These are phyloP conservation scores for Rhea americana DNA, from an alignment of 2,113 vertebrate species.

Conservation along the genomic window DNA sequence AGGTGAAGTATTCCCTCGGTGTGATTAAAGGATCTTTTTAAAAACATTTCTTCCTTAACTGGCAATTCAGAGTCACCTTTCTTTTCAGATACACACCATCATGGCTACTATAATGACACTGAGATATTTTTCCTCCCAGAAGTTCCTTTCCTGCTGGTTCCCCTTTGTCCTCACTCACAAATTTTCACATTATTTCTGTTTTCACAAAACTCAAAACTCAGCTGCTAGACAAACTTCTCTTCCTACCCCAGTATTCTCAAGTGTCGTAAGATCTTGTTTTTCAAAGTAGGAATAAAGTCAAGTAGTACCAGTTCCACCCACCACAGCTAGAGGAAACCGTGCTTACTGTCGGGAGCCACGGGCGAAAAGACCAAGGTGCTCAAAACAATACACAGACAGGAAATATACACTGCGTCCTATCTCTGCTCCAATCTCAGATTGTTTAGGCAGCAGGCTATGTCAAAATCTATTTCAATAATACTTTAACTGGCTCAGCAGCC, in stretches of 20 bases:
- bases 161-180: neutral
- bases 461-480: slow-evolving; percentile 53
- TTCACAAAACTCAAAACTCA: neutral
- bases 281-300: neutral
- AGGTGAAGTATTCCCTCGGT: neutral
- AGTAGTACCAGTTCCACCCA: neutral
- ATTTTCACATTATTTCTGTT: neutral
- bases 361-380: neutral
- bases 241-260: neutral
- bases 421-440: neutral
- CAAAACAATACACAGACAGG: neutral
- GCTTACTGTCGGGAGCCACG: neutral
- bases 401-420: neutral
- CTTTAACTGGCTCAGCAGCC: slow-evolving; percentile 6
- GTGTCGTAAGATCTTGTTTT: neutral
- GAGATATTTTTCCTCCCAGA: neutral
- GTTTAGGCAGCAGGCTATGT: slow-evolving; percentile 46
- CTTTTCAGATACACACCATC: neutral
- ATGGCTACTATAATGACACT: neutral
- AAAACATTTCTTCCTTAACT: neutral
- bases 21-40: neutral
- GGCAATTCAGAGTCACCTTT: neutral
- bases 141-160: neutral
- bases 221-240: neutral
- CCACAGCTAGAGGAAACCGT: neutral